Evolutionary conservation across 2,113 vertebrate genomes (phyloP).

Genomic region (Centropristis striata): DNA sequence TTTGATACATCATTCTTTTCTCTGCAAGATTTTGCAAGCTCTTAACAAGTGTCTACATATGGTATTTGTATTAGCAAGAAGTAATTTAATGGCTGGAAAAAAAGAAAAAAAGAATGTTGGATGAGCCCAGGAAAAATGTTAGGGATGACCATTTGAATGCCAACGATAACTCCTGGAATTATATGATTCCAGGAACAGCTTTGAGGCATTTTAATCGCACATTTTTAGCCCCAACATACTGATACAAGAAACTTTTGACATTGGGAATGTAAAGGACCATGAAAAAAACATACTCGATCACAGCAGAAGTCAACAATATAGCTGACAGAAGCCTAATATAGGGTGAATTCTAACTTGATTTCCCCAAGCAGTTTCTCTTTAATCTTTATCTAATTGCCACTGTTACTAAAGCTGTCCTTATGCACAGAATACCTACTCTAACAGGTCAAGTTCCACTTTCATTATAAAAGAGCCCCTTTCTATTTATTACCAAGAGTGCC

Average conservation of each 20-base stretch:
- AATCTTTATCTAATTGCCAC: background rate
- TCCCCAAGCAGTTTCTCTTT: background rate
- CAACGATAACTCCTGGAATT: background rate
- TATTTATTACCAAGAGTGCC: constrained; percentile 82
- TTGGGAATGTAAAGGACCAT: background rate
- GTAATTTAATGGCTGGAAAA: background rate
- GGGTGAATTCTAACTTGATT: background rate
- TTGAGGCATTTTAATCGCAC: background rate
- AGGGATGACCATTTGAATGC: background rate
- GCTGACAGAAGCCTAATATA: background rate
- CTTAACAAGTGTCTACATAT: background rate
- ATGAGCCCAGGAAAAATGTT: too few species aligned
- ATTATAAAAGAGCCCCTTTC: constrained; percentile 63
- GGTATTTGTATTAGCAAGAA: background rate
- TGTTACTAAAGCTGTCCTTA: background rate
- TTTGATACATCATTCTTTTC: too few species aligned
- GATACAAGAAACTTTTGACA: background rate
- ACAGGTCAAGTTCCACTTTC: constrained; percentile 33
- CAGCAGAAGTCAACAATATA: background rate
- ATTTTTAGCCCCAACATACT: background rate
- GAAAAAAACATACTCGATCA: background rate
- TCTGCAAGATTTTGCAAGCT: background rate
- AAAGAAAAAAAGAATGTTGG: too few species aligned
- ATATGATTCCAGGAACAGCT: background rate
- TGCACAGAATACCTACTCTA: background rate